Base-by-base conservation (phyloP, 92 coral and sea anemone species). In the Siderastrea radians region DNA sequence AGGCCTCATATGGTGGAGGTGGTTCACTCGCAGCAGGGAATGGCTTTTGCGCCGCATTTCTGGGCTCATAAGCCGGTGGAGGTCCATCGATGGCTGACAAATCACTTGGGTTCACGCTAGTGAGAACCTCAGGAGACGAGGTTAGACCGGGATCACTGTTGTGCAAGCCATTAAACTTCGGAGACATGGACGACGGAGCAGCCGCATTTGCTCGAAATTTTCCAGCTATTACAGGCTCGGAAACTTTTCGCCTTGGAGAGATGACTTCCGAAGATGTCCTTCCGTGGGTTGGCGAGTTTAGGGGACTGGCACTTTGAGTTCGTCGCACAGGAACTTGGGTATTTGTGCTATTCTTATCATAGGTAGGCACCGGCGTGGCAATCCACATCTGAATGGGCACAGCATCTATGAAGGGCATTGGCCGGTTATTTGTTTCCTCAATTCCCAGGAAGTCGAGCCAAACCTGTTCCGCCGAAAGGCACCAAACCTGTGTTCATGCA, bases 381-480 rank as follows among this genome's bases (percentile, higher is more conserved):
- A 98, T 93, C 96, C 98, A 98, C 55, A 98, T 65, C 48, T 92
- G 92, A 26, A 98, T 73, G 3, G 99, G 99, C 50, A 96, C 90
- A 15, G 99, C 98, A 49, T 98, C 99, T 17, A 98, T 77, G 62
- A 98, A 93, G 58, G 99, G 94, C 87, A 94, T 92, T 5, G 98
- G 98, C 12, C 99, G 95, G 76, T 89, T 88, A 66, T 91, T 93
- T 12, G 93, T 72, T 49, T 92, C 94, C 1, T 94, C 93, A 49
- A 98, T 78, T 2, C 99, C 98, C 68, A 93, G 84, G 85, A 98
- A 98, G 75, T 98, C 99, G 6, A 94, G 86, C 99, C 99, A 98
- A 50, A 93, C 90, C 69, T 98, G 96, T 48, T 93, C 95, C 49
- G 97, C 98, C 11, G 86, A 88, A 67, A 98, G 74, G 71, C 96